Conservation (phyloP, 2,113 vertebrate genomes). For the Otis tarda region DNA sequence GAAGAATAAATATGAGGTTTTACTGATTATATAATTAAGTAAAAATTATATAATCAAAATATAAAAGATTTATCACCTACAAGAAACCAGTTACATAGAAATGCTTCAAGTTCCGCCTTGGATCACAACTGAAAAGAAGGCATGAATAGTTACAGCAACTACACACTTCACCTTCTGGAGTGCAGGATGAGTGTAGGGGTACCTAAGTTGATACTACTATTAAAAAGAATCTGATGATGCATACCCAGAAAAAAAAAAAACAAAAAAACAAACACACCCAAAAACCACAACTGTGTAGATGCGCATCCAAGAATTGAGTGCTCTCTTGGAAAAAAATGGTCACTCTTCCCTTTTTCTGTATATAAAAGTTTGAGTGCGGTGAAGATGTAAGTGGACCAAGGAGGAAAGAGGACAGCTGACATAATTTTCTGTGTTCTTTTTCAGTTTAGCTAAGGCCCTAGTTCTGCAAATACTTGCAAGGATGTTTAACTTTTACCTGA, state of each 20-base stretch:
- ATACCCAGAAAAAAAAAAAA: neutral
- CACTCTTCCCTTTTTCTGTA: neutral
- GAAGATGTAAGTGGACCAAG: neutral
- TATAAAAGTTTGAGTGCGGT: neutral
- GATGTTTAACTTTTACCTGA: neutral
- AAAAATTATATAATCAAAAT: neutral
- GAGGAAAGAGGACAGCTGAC: neutral
- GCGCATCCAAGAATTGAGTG: neutral
- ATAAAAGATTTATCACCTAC: neutral
- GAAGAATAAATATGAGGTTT: neutral
- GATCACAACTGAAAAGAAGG: neutral
- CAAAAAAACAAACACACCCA: too few relatives aligned
- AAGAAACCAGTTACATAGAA: neutral
- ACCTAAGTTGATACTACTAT: neutral
- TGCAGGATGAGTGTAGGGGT: neutral
- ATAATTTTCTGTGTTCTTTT: neutral
- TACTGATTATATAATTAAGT: neutral
- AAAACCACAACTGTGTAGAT: neutral
- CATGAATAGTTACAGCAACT: neutral
- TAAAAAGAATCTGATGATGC: neutral
- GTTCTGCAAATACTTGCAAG: neutral
- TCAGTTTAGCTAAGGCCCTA: neutral
- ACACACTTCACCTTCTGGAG: neutral
- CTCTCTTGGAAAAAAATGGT: neutral
- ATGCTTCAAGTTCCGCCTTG: neutral